Base-by-base conservation (phyloP, 2,113 vertebrate species). In the Gallinago jamesoni region DNA sequence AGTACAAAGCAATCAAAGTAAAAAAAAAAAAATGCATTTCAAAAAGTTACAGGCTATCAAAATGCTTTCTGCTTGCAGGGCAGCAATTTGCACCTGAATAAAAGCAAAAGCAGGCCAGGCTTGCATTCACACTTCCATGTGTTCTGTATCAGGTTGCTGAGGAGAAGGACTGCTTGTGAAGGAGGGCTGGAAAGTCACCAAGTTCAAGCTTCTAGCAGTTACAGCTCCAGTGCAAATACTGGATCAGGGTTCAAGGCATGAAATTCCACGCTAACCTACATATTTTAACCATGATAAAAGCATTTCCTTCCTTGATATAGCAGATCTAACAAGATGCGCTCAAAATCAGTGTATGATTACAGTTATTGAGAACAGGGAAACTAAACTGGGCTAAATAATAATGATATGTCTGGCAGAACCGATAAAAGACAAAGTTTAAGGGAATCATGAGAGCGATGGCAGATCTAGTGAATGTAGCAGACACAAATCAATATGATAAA, bases 391-490 rank as follows among this genome's bases (percentile, higher is more conserved):
- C 43, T 86, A 66, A 94, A 81, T 72, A 96, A 70, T 62, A 74
- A 94, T 31, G 50, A 62, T 35, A 83, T 12, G 21, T 59, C 81
- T 96, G 84, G 45, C 41, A 45, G 17, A 66, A 90, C 5, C 8
- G 20, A 95, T 82, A 91, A 93, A 92, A 96, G 72, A 52, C 24
- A 57, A 88, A 84, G 33, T 57, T 94, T 92, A 95, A 95, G 89
- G 52, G 28, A 87, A 68, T 69, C 27, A 25, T 33, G 27, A 92
- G 23, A 89, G 12, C 20, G 21, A 77, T 87, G 63, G 37, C 22
- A 93, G 52, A 41, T 57, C 28, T 72, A 68, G 39, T 66, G 56
- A 91, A 87, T 41, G 21, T n/a, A 84, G 64, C 24, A 59, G 60
- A 47, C 33, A 87, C 12, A 69, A 52, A 67, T 83, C 45, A 86